Base-by-base conservation (phyloP, 2,888 invertebrate species). In the Thymelicus lineola region DNA sequence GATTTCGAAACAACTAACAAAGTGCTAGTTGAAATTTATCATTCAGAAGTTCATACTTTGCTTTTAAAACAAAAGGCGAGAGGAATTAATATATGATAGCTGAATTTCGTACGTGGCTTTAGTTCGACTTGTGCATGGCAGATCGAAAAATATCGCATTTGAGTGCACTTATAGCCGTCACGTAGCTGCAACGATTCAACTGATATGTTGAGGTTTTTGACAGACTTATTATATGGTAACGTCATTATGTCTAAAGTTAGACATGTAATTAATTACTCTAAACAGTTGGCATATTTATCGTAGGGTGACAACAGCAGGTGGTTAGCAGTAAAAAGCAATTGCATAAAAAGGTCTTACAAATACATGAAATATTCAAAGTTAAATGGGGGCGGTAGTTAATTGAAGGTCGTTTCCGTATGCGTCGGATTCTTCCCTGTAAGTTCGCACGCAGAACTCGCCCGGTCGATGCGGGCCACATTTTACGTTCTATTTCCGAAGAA, bases 401-500 rank as follows among this genome's bases (percentile, higher is more conserved):
- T 28, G 64, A 62, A 62, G 55, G 55, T 62, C 68, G 62, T 60
- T 50, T 61, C 67, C 68, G 62, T 53, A 48, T 55, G 61, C 71
- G 68, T 71, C 45, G 50, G 48, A 58, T 55, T 48, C 65, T 62
- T 58, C 67, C 53, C 61, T 62, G 55, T 57, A 66, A 67, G 67
- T 71, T 71, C 66, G 67, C 71, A 68, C 64, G 55, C 67, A 68
- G 50, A 67, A 53, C 71, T 69, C 66, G 14, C 46, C 60, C 66
- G 86, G 87, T 87, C 88, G 86, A 86, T 86, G 80, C 82, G 77
- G 78, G 81, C 80, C 57, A 83, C 84, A 82, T 86, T 88, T 86
- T 84, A 86, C 86, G 85, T 91, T 89, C 87, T 87, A 88, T 90
- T 90, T 88, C 87, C 87, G 88, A 90, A 89, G 88, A 86, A 90